Base-by-base conservation (phyloP, 2,113 vertebrate genomes). In the Heterochromis multidens region DNA sequence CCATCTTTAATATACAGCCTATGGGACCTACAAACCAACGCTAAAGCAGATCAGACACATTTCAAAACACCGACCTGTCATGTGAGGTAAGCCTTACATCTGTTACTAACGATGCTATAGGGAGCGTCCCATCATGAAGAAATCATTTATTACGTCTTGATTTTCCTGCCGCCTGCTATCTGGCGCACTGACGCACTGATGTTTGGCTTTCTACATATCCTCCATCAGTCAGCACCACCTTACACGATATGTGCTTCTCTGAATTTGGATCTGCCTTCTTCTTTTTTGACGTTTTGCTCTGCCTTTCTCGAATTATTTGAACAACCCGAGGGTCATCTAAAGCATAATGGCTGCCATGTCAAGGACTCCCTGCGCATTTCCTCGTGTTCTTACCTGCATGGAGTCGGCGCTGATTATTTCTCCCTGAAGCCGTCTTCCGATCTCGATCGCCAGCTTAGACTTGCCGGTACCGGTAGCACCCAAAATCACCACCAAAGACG, bases 391-490 rank as follows among this genome's bases (percentile, higher is more conserved):
- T 94, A 99, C 98, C 98, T 99, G 98, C 98, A 99, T 99, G 87
- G 97, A 97, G 92, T 99, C 98, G 1, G 98, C 98, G 95, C 98
- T 97, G 93, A 99, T 95, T 80, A 99, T 97, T 90, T 98, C 98
- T 4, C 97, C 98, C 56, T 95, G 94, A 1, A 98, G 94, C 25
- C 95, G 94, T 91, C 95, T 96, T 33, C 97, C 97, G 10, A 99
- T 92, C 91, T 98, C 97, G 54, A 98, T 93, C 2, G 98, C 98
- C 92, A 99, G 94, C 17, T 97, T 97, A 67, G 97, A 98, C 77
- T 99, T 99, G 0, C 98, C 98, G 46, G 97, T 98, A 23, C 98
- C 98, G 5, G 98, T 98, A 17, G 98, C 97, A 72, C 98, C 98
- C 3, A 99, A 92, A 95, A 99, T 95, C 83, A 98, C 97, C 25